phyloP scores from a whole-genome alignment of 2,888 invertebrate species.

The Acronicta leporina region DNA sequence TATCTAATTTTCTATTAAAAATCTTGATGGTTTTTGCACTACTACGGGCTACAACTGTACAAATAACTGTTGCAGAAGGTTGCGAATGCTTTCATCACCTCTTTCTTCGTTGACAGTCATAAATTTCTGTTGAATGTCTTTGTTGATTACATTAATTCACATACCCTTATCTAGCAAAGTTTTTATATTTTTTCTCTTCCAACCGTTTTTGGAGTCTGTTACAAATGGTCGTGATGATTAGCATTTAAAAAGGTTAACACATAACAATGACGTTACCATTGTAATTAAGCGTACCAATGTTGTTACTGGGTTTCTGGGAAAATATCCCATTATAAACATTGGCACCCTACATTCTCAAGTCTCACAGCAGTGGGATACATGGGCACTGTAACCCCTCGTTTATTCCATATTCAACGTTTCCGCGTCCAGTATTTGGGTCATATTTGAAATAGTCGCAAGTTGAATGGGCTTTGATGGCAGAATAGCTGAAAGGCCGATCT shows the following conservation, averaged over 20 bases:
- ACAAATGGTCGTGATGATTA: no score
- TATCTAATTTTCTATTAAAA: neutral
- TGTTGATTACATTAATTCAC: no score
- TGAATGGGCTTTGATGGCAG: slow-evolving; percentile 63
- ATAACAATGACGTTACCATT: neutral
- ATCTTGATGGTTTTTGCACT: no score
- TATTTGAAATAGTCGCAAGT: slow-evolving; percentile 64
- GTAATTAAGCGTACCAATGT: no score
- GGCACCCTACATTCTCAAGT: slow-evolving; percentile 3
- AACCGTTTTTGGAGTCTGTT: no score
- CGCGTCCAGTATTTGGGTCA: slow-evolving; percentile 66
- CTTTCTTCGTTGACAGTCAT: no score
- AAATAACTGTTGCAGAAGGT: no score
- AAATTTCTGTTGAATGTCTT: no score
- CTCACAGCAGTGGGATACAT: slow-evolving; percentile 28
- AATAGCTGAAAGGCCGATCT: slow-evolving; percentile 47
- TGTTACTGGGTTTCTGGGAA: neutral
- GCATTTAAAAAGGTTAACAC: neutral
- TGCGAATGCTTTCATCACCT: no score
- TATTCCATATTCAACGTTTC: slow-evolving; percentile 51
- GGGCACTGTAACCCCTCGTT: slow-evolving; percentile 25
- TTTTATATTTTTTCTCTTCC: no score
- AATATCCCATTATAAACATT: slow-evolving; percentile 8
- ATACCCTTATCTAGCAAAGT: no score
- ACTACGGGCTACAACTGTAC: no score